Evolutionary conservation across 2,888 invertebrate genomes (phyloP), one percentile per base, ranked within the genome.

Genomic region (Eumacrocentrus americanus): DNA sequence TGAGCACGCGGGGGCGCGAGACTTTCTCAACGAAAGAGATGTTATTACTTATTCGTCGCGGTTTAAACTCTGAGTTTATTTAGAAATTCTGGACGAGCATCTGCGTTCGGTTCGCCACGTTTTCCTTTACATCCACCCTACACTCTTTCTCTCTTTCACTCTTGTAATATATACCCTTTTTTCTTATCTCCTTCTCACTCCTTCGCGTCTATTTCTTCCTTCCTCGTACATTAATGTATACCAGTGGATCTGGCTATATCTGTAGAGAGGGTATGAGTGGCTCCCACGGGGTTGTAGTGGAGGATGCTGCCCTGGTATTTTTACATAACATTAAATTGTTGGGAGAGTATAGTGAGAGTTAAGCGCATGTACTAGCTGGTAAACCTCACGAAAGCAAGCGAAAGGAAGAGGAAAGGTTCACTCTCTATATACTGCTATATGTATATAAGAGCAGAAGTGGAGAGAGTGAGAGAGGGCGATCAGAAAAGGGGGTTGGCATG

Each of bases 11-110:
- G 53, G 46, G 60, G 40, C 34, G 54, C 25, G 18, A 44, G 51
- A 25, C 61, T 58, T 46, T 52, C 29, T 44, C 9, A 44, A 3
- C 22, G n/a, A 22, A 44, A 61, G 58, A 60, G 63, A 69, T 69
- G 73, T 75, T 77, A 77, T 78, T 77, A 76, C 76, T 76, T 76
- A 76, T 77, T 77, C 76, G 76, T 71, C 70, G 68, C 64, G 70
- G 64, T 68, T 64, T 63, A 67, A 67, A 62, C 67, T 70, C 67
- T 63, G 70, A 77, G 72, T 76, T 64, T 79, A 78, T 78, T 79
- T 77, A 75, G 73, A 78, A 76, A 77, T 77, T 78, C 77, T 66
- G 68, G 69, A 62, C 72, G 70, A 71, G 73, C 78, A 77, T 76
- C 76, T 73, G 72, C 70, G 70, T 63, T 74, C 72, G 71, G 70